Conservation (phyloP, 2,113 vertebrate species). For the Mastomys coucha region DNA sequence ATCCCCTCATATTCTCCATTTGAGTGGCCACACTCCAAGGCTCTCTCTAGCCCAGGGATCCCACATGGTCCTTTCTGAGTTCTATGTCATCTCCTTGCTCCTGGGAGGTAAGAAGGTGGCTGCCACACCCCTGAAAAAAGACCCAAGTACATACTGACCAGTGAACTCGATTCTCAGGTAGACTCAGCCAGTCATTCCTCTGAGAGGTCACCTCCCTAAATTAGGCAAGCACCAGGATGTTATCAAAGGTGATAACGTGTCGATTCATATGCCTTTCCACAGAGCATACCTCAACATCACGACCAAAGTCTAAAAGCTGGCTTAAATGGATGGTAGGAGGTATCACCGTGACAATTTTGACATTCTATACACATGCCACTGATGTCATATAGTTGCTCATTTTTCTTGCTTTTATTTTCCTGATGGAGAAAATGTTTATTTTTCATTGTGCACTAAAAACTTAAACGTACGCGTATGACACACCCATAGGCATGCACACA, state of each 20-base stretch:
- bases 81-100: neutral
- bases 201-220: neutral
- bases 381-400: accelerated
- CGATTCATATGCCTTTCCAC: neutral
- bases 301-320: neutral
- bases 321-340: accelerated
- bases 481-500: neutral
- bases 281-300: neutral
- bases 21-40: accelerated
- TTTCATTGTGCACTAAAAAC: too few species aligned
- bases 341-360: neutral
- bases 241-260: neutral
- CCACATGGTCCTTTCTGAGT: neutral
- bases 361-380: accelerated
- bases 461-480: accelerated
- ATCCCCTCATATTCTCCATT: neutral
- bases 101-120: neutral
- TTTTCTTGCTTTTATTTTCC: neutral
- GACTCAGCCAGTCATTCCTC: too few species aligned
- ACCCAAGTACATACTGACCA: neutral
- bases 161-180: neutral
- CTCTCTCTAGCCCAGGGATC: accelerated
- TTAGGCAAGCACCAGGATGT: accelerated
- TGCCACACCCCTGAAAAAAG: accelerated
- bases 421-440: neutral